Conservation (phyloP, 2,113 vertebrate species). For the Psettodes erumei region DNA sequence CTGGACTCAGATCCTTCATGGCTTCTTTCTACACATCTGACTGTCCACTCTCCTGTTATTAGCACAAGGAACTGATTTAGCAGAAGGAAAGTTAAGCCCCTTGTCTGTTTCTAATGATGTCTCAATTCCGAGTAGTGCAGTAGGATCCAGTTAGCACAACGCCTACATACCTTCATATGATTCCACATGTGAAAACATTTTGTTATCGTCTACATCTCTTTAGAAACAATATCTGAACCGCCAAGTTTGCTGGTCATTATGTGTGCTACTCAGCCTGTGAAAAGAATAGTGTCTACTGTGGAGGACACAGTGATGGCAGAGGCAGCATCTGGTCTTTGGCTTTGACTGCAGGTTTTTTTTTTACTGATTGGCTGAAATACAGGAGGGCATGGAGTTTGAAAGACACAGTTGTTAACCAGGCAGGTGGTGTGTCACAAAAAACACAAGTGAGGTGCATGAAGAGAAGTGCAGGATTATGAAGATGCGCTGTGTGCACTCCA, state of each 20-base stretch:
- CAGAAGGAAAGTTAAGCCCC: constrained; percentile 31
- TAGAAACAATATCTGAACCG: background rate
- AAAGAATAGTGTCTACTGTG: background rate
- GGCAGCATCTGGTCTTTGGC: background rate
- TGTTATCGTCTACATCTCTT: background rate
- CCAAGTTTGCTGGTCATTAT: background rate
- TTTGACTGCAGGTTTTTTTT: background rate
- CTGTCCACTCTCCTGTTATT: constrained; percentile 34
- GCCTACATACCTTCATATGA: background rate
- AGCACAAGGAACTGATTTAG: constrained; percentile 31
- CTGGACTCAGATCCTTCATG: constrained; percentile 5
- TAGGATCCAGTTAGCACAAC: background rate
- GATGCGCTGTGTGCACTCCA: no score
- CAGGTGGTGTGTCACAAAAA: background rate
- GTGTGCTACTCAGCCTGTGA: background rate
- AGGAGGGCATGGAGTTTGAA: background rate
- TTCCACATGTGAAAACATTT: background rate
- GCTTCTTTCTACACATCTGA: constrained; percentile 1
- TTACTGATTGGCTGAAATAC: background rate
- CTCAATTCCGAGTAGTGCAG: constrained; percentile 17
- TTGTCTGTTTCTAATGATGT: constrained; percentile 20
- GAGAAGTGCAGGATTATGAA: background rate
- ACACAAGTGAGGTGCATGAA: background rate
- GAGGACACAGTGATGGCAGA: background rate
- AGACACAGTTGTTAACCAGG: background rate